A percentile compares a stretch with the other conserved stretches of the same genome.
These are phyloP conservation scores for Aleadryas rufinucha DNA, from an alignment of 2,113 vertebrate species.

Conservation along the genomic window DNA sequence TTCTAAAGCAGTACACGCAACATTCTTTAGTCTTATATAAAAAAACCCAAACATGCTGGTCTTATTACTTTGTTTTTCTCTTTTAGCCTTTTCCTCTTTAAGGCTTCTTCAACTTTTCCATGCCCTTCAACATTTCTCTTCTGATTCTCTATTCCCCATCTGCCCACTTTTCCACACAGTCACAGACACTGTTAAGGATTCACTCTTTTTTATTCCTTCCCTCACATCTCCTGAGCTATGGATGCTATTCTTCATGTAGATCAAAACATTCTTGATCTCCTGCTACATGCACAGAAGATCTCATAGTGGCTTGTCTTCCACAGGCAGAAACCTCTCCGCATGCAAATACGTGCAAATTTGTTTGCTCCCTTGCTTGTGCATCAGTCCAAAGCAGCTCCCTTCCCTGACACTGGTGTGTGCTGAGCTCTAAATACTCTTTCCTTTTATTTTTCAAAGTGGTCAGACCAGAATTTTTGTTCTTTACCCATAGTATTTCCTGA, in stretches of 20 bases:
- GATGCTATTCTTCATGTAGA: neutral
- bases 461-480: neutral
- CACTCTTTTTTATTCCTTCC: neutral
- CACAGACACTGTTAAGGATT: neutral
- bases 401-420: neutral
- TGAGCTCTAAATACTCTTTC: neutral
- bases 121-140: neutral
- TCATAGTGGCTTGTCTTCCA: neutral
- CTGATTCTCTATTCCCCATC: neutral
- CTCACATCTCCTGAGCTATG: neutral
- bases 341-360: neutral
- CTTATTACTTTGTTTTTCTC: neutral
- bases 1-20: neutral
- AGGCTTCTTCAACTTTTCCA: neutral
- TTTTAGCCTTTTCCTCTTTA: neutral
- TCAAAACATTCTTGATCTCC: neutral
- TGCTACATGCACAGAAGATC: neutral
- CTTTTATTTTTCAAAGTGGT: neutral
- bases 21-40: neutral
- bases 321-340: neutral
- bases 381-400: neutral
- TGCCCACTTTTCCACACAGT: neutral
- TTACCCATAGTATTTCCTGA: neutral
- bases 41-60: fast-evolving
- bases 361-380: neutral